A percentile compares a stretch with the other conserved stretches of the same genome.
phyloP scores from a whole-genome alignment of 2,113 vertebrate species.

The Ptilonorhynchus violaceus region DNA sequence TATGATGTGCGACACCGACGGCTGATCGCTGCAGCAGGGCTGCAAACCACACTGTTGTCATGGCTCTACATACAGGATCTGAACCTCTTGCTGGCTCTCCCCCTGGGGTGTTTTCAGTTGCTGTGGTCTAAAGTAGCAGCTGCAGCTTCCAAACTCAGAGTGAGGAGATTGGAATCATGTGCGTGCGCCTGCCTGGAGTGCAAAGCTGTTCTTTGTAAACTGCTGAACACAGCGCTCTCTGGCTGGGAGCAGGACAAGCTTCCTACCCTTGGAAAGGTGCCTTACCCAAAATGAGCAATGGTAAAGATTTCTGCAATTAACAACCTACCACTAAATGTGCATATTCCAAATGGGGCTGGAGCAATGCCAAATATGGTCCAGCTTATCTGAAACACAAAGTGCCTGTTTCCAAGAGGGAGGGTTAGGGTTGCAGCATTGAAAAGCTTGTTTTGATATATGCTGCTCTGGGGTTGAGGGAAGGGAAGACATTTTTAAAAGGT shows the following conservation, averaged over 20 bases:
- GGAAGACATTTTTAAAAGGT: not conserved
- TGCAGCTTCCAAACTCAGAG: not conserved
- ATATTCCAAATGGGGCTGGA: not conserved
- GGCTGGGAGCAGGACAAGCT: not conserved
- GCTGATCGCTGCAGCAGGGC: not conserved
- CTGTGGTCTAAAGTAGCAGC: conserved; percentile 17
- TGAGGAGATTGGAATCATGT: not conserved
- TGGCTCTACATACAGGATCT: not conserved
- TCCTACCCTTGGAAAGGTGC: not conserved
- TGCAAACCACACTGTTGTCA: accelerated
- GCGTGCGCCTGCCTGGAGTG: not conserved
- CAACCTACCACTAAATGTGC: not conserved
- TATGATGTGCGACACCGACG: accelerated
- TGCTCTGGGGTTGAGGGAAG: not conserved
- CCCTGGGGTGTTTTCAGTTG: not conserved
- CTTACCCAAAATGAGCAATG: not conserved
- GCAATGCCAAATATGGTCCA: not conserved
- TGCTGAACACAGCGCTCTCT: not conserved
- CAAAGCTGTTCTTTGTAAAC: not conserved
- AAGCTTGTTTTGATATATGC: not conserved
- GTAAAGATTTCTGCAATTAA: not conserved
- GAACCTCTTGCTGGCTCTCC: not conserved
- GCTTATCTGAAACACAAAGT: not conserved
- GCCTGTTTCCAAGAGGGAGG: not conserved
- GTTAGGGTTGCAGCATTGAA: not conserved